Evolutionary conservation across 2,888 invertebrate genomes (phyloP).

Genomic region (Pseudolycoriella hygida): DNA sequence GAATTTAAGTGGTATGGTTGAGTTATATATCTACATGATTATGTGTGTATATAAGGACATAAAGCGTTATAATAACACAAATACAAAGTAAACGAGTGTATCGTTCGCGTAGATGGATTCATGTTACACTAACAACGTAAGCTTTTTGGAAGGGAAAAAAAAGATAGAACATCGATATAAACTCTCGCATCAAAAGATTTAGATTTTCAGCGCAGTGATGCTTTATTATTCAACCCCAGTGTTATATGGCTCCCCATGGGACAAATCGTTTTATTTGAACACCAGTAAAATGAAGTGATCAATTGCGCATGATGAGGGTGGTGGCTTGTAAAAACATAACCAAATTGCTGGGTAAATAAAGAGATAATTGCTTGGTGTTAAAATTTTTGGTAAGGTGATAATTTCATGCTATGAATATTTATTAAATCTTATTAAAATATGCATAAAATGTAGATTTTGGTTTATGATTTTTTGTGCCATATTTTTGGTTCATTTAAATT

Average conservation of each 20-base stretch:
- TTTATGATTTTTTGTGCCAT: no score
- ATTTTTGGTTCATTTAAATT: no score
- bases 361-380: slow-evolving; percentile 5
- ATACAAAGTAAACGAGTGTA: not conserved
- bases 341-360: slow-evolving; percentile 8
- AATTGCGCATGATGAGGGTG: slow-evolving; percentile 8
- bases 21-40: no score
- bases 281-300: slow-evolving; percentile 2
- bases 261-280: slow-evolving; percentile 4
- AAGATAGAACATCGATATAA: not conserved
- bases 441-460: no score
- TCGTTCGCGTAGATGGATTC: not conserved
- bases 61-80: not conserved
- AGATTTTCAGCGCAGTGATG: slow-evolving; percentile 3
- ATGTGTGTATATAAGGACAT: no score
- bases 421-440: no score
- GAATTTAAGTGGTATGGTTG: not conserved
- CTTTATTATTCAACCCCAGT: slow-evolving; percentile 4
- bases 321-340: slow-evolving; percentile 6
- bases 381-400: not conserved
- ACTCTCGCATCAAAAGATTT: not conserved
- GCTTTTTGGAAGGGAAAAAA: not conserved
- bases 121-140: not conserved
- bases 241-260: slow-evolving; percentile 2
- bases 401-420: no score